phyloP scores from a whole-genome alignment of 2,113 vertebrate species.

The Quiscalus mexicanus region DNA sequence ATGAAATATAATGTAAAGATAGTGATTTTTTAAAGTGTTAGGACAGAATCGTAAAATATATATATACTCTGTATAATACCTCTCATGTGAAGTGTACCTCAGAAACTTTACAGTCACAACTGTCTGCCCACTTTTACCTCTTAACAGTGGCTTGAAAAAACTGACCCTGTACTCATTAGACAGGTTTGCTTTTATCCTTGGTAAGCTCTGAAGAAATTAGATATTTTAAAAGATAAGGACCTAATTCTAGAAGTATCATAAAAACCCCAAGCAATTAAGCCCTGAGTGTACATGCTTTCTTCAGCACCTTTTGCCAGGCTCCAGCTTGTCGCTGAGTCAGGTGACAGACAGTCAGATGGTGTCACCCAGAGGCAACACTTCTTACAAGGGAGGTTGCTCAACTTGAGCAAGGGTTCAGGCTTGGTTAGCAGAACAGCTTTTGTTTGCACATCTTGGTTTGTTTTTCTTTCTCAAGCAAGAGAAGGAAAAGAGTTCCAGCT shows the following conservation, averaged over 20 bases:
- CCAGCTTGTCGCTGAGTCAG: constrained; percentile 47
- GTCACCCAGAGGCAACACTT: constrained; percentile 21
- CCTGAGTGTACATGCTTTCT: not conserved
- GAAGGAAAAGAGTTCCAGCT: not conserved
- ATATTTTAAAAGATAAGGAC: not conserved
- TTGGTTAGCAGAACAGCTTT: constrained; percentile 18
- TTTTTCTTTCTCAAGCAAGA: constrained; percentile 16
- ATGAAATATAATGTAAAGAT: not conserved
- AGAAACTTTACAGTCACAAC: not conserved
- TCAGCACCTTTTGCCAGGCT: constrained; percentile 51
- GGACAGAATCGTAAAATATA: not conserved
- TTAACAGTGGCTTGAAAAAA: not conserved
- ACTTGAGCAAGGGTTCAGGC: not conserved
- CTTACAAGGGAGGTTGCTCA: constrained; percentile 23
- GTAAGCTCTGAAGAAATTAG: not conserved
- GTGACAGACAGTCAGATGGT: not conserved
- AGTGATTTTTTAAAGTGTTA: not conserved
- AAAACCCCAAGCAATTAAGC: not conserved
- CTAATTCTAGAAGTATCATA: not conserved
- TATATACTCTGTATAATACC: not conserved
- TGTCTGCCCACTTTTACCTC: not conserved
- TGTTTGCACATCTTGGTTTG: constrained; percentile 36
- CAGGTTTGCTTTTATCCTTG: not conserved
- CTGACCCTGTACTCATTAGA: not conserved
- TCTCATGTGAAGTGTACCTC: not conserved